A percentile compares a stretch with the other conserved stretches of the same genome.
Conservation (phyloP, 2,797 vertebrate species). For the Sphenodon punctatus region DNA sequence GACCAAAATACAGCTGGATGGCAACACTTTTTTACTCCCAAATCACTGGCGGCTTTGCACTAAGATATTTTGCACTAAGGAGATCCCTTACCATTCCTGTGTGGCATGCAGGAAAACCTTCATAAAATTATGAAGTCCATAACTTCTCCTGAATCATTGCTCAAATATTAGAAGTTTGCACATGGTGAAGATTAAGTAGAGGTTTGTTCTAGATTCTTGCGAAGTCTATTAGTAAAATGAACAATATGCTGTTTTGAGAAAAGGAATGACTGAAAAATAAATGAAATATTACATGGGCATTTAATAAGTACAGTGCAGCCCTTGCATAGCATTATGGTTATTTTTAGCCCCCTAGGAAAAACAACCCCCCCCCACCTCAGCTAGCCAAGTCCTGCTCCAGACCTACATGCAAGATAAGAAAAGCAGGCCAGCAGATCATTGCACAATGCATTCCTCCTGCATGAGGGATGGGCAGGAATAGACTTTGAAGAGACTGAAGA, state of each 20-base stretch:
- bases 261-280: not conserved
- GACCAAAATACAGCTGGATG: not conserved
- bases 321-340: fast-evolving
- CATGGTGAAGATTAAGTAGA: not conserved
- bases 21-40: not conserved
- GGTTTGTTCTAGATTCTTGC: not conserved
- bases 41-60: not conserved
- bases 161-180: slow-evolving; percentile 38
- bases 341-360: not conserved
- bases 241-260: not conserved
- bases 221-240: not conserved
- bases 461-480: not conserved
- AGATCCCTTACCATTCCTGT: not conserved
- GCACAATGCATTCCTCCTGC: not conserved
- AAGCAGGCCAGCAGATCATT: not conserved
- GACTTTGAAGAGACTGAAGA: not conserved
- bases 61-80: not conserved
- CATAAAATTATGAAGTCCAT: slow-evolving; percentile 39
- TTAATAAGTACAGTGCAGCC: not conserved
- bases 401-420: not conserved
- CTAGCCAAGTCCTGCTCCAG: not conserved
- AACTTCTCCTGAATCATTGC: slow-evolving; percentile 48
- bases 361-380: not conserved
- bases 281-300: not conserved
- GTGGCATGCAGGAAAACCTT: slow-evolving; percentile 26